Evolutionary conservation across 2,888 invertebrate genomes (phyloP).

Genomic region (Hydrotaea diabolus): DNA sequence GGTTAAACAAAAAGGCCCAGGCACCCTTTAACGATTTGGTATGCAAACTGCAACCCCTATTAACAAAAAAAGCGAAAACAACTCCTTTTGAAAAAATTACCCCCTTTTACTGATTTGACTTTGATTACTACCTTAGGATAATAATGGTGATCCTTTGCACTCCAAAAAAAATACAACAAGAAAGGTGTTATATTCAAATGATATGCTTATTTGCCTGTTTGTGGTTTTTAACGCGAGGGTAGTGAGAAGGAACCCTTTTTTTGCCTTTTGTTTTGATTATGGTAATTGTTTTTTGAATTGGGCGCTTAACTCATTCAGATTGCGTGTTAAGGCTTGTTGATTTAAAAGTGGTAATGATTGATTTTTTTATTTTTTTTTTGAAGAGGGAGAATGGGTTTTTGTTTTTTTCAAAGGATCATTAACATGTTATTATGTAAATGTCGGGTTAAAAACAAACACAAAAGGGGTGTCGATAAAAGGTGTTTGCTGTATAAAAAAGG

Average conservation of each 20-base stretch:
- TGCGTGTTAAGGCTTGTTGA: conserved; percentile 51
- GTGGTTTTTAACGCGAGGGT: neutral
- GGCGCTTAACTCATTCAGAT: neutral
- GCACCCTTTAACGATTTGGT: neutral
- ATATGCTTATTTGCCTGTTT: conserved; percentile 63
- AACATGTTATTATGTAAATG: conserved; percentile 35
- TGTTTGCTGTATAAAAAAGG: neutral
- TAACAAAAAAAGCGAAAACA: conserved; percentile 24
- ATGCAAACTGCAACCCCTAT: conserved; percentile 34
- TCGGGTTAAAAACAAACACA: too few relatives aligned
- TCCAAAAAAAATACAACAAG: neutral
- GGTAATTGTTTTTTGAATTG: conserved; percentile 66
- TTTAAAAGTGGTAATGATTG: conserved; percentile 44
- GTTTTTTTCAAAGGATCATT: conserved; percentile 1
- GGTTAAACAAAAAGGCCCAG: conserved; percentile 15
- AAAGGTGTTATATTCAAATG: conserved; percentile 69
- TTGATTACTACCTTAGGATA: conserved; percentile 2
- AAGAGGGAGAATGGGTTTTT: conserved; percentile 15
- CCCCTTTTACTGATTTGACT: conserved; percentile 18
- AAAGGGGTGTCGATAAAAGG: neutral
- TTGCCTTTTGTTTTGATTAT: conserved; percentile 55
- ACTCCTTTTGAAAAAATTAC: too few relatives aligned
- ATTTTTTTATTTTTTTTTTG: too few relatives aligned
- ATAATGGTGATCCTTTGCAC: neutral
- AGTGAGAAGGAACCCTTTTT: conserved; percentile 55